Conservation (phyloP, 2,888 invertebrate genomes). For the Deilephila elpenor region DNA sequence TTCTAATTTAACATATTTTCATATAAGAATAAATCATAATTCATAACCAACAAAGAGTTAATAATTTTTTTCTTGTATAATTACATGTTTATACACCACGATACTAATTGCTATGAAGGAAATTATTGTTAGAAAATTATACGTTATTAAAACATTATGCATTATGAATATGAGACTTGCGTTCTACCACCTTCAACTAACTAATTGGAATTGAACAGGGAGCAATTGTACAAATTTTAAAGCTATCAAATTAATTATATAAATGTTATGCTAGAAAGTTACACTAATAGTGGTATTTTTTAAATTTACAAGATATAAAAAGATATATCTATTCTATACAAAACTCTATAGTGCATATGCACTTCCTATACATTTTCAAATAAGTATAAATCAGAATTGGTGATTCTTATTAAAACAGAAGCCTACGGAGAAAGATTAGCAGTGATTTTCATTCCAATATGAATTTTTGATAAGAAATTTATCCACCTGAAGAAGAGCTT, state of each 20-base stretch:
- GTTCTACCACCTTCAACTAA: background rate
- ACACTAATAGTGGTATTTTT: no score
- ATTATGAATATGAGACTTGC: background rate
- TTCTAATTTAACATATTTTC: no score
- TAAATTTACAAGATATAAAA: no score
- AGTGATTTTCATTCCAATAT: no score
- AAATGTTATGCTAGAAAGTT: no score
- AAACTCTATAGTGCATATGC: background rate
- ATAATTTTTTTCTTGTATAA: background rate
- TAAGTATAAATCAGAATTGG: background rate
- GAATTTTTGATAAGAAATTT: no score
- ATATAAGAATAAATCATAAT: no score
- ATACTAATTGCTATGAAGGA: background rate
- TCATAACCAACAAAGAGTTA: background rate
- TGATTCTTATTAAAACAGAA: background rate
- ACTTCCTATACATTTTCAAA: background rate
- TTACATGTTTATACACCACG: background rate
- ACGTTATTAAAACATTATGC: slow-evolving; percentile 8
- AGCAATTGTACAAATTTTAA: no score
- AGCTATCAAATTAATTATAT: no score
- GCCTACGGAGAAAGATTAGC: background rate
- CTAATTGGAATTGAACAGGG: background rate
- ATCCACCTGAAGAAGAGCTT: no score
- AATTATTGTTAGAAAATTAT: slow-evolving; percentile 6
- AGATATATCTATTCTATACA: no score